Conservation (phyloP, 1,140 invertebrate species). For the Sitobion miscanthi region DNA sequence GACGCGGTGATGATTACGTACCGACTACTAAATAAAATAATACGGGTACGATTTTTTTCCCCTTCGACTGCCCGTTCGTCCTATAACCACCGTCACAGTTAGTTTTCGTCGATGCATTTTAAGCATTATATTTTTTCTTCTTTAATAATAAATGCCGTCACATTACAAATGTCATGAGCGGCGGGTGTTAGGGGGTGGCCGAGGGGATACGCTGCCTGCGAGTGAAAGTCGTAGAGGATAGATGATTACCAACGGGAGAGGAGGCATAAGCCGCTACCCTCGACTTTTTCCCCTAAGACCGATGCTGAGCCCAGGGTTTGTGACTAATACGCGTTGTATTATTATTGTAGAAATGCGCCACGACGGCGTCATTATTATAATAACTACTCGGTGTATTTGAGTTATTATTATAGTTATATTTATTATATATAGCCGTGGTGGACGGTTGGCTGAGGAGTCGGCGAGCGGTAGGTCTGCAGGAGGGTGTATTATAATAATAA, state of each 20-base stretch:
- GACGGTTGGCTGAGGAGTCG: not conserved
- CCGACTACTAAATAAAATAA: conserved; percentile 41
- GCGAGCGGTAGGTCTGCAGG: not conserved
- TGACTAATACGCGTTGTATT: conserved; percentile 51
- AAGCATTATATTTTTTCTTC: conserved; percentile 37
- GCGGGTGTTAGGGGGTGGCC: not conserved
- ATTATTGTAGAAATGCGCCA: conserved; percentile 24
- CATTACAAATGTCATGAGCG: conserved; percentile 36
- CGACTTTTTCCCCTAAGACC: conserved; percentile 49
- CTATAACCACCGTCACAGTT: not conserved
- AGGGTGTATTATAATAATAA: conserved; percentile 19
- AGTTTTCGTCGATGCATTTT: conserved; percentile 46
- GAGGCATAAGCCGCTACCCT: conserved; percentile 19
- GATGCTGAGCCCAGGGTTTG: not conserved
- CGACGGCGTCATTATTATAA: conserved; percentile 47
- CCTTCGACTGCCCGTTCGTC: not conserved
- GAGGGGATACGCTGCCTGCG: conserved; percentile 10
- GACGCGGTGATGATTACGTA: not conserved
- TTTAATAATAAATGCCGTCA: conserved; percentile 49
- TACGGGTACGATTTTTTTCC: conserved; percentile 18
- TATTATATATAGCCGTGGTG: not conserved
- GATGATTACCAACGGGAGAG: conserved; percentile 35
- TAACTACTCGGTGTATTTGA: conserved; percentile 43
- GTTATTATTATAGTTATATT: conserved; percentile 39
- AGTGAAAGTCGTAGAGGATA: conserved; percentile 48